phyloP scores from a whole-genome alignment of 2,888 invertebrate genomes.

The Perdita meconis region DNA sequence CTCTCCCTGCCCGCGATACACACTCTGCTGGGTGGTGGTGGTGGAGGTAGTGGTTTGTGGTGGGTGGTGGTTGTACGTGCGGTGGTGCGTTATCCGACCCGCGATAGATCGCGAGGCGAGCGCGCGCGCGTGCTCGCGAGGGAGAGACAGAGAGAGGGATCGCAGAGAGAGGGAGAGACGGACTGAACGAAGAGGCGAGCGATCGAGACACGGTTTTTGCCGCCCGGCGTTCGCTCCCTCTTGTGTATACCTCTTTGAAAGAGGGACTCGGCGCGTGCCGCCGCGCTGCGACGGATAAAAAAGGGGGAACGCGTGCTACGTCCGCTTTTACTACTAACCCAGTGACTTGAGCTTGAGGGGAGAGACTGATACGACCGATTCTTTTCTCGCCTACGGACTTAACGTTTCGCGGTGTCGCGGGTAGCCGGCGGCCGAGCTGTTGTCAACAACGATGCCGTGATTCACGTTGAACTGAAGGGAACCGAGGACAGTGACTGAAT shows the following conservation, averaged over 20 bases:
- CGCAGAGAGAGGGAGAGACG: constrained; percentile 23
- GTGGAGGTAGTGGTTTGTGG: constrained; percentile 55
- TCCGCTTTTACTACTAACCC: constrained; percentile 65
- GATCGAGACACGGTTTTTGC: constrained; percentile 59
- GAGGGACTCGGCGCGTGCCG: constrained; percentile 60
- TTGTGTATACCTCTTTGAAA: constrained; percentile 47
- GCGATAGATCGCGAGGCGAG: constrained; percentile 38
- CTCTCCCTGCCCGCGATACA: constrained; percentile 18
- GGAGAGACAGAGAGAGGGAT: constrained; percentile 43
- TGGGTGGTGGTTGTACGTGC: constrained; percentile 53
- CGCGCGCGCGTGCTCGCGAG: constrained; percentile 23
- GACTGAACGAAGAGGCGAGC: constrained; percentile 45
- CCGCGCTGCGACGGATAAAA: constrained; percentile 58
- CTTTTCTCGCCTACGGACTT: constrained; percentile 30
- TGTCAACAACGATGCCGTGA: background rate
- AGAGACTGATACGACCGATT: constrained; percentile 37
- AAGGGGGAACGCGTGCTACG: constrained; percentile 63
- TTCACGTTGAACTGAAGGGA: constrained; percentile 1
- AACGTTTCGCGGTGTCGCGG: constrained; percentile 8
- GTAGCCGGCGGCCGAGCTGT: background rate
- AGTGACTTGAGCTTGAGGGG: constrained; percentile 54
- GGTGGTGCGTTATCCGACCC: constrained; percentile 44
- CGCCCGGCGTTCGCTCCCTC: constrained; percentile 61
- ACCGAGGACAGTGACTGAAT: constrained; percentile 15
- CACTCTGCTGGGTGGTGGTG: constrained; percentile 31